Conservation (phyloP, 1,140 invertebrate species). For the Bombus confusus region DNA sequence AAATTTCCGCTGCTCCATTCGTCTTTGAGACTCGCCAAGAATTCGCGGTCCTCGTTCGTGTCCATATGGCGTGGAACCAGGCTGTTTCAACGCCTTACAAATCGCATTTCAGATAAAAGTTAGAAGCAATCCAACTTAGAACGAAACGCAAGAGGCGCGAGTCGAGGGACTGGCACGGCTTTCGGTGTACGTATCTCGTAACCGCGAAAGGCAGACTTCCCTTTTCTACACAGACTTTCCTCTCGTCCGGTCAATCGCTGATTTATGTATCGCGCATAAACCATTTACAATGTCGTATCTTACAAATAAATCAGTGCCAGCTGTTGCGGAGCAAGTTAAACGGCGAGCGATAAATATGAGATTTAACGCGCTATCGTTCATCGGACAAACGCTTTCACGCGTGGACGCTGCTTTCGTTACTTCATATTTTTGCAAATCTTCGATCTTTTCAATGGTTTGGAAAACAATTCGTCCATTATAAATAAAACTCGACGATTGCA, state of each 20-base stretch:
- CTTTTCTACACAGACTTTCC: constrained; percentile 14
- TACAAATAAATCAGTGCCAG: constrained; percentile 48
- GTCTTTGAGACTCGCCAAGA: background rate
- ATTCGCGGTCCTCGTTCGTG: background rate
- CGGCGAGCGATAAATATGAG: constrained; percentile 37
- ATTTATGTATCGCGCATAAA: constrained; percentile 64
- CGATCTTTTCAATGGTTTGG: too few relatives aligned
- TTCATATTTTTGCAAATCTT: background rate
- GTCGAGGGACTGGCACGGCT: background rate
- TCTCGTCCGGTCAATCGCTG: constrained; percentile 17
- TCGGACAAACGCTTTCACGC: background rate
- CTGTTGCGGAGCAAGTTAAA: constrained; percentile 37
- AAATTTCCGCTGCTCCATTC: background rate
- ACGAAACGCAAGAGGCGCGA: constrained; percentile 27
- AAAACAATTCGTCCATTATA: background rate
- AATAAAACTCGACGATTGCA: background rate
- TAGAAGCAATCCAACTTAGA: constrained; percentile 55
- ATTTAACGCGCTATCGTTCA: constrained; percentile 38
- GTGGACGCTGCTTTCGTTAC: too few relatives aligned
- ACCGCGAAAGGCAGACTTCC: constrained; percentile 21
- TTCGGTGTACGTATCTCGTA: constrained; percentile 22
- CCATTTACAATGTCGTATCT: constrained; percentile 51
- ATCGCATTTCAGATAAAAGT: constrained; percentile 52
- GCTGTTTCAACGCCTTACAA: background rate
- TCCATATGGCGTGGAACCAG: background rate